Conservation (phyloP, 2,888 invertebrate genomes). For the Peribatodes rhomboidaria region DNA sequence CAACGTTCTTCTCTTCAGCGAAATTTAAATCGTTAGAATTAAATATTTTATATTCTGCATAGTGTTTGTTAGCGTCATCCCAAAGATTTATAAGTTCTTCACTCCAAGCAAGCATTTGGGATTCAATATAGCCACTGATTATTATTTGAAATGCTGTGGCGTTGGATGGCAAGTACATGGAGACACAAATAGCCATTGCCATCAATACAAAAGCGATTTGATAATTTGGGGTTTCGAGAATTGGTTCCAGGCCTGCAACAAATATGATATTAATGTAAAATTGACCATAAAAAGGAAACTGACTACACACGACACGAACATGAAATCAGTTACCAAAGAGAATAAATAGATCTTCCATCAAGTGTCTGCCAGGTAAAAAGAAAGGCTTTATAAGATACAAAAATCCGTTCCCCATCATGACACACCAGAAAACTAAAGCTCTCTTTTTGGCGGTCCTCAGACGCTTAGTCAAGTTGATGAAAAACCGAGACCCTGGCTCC, state of each 20-base stretch:
- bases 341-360: slow-evolving; percentile 51
- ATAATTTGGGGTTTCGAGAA: slow-evolving; percentile 62
- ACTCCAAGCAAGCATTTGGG: slow-evolving; percentile 58
- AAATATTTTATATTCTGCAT: background rate
- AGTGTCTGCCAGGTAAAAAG: slow-evolving; percentile 57
- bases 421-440: slow-evolving; percentile 57
- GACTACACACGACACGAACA: background rate
- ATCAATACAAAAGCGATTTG: slow-evolving; percentile 40
- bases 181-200: background rate
- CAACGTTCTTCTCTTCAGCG: background rate
- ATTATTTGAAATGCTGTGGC: slow-evolving; percentile 54
- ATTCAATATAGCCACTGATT: slow-evolving; percentile 62
- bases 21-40: background rate
- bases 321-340: background rate
- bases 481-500: slow-evolving; percentile 1
- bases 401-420: slow-evolving; percentile 53
- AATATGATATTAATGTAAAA: background rate
- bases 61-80: background rate
- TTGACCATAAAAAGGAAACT: background rate
- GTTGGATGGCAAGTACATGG: slow-evolving; percentile 5
- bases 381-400: slow-evolving; percentile 54
- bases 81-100: slow-evolving; percentile 1
- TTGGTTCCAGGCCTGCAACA: slow-evolving; percentile 55
- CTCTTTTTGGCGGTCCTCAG: slow-evolving; percentile 38
- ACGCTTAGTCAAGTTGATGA: background rate